Percentiles rank a stretch among this genome's conserved stretches.
phyloP scores from a whole-genome alignment of 1,140 invertebrate species.

The Prorops nasuta region DNA sequence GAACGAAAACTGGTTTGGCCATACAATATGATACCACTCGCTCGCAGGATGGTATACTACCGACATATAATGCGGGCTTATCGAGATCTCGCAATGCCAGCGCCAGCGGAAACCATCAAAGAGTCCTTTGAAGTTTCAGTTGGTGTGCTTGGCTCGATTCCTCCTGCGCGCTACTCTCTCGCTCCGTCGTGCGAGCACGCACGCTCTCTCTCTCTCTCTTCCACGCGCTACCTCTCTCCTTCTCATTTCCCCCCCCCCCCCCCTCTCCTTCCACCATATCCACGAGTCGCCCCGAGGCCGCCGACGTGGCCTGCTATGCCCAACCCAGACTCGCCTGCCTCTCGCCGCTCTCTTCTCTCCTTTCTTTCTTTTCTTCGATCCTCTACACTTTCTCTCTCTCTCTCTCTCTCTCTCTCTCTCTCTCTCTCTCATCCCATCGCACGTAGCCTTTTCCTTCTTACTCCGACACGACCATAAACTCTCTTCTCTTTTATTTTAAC shows the following conservation, averaged over 20 bases:
- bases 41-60: constrained; percentile 38
- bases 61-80: constrained; percentile 49
- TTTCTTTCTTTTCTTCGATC: too few relatives aligned
- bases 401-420: constrained; percentile 12
- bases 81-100: constrained; percentile 49
- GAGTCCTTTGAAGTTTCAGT: constrained; percentile 50
- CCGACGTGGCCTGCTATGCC: too few relatives aligned
- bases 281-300: too few relatives aligned
- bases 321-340: too few relatives aligned
- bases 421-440: neutral
- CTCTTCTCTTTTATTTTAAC: too few relatives aligned
- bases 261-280: too few relatives aligned
- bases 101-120: constrained; percentile 49
- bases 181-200: constrained; percentile 11
- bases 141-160: constrained; percentile 42
- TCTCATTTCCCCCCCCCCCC: neutral
- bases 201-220: constrained; percentile 8
- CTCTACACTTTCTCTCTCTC: constrained; percentile 9
- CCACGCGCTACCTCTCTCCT: constrained; percentile 6
- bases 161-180: constrained; percentile 26
- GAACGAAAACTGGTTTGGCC: constrained; percentile 41
- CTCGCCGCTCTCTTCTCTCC: too few relatives aligned
- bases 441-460: too few relatives aligned
- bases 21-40: constrained; percentile 35
- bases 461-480: too few relatives aligned